These are phyloP conservation scores for Vannuccia rotundouncinata DNA, from an alignment of 2,888 invertebrate species.

Conservation along the genomic window DNA sequence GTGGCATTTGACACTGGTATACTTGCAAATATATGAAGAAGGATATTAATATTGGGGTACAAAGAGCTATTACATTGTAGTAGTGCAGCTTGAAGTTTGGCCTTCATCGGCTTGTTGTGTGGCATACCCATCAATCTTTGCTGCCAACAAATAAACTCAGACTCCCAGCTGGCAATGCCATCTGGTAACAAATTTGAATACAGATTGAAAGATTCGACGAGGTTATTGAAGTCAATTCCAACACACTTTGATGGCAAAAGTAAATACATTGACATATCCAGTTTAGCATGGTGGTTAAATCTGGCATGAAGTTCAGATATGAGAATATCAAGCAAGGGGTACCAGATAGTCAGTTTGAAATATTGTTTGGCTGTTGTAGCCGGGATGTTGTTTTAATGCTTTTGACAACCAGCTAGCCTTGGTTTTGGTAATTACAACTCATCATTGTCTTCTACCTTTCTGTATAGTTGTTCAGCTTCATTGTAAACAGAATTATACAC, in stretches of 20 bases:
- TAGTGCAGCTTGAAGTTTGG: constrained; percentile 14
- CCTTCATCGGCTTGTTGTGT: background rate
- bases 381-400: background rate
- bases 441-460: constrained; percentile 24
- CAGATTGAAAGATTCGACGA: constrained; percentile 12
- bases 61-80: constrained; percentile 24
- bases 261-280: background rate
- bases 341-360: background rate
- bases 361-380: constrained; percentile 7
- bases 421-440: background rate
- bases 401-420: background rate
- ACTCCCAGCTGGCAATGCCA: constrained; percentile 14
- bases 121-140: background rate
- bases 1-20: constrained; percentile 15
- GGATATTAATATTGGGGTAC: background rate
- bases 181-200: constrained; percentile 20
- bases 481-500: constrained; percentile 17
- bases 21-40: constrained; percentile 1
- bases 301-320: background rate
- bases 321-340: constrained; percentile 9
- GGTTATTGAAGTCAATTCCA: background rate
- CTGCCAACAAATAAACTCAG: constrained; percentile 22
- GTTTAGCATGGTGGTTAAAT: constrained; percentile 21
- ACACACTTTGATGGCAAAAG: background rate
- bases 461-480: constrained; percentile 23